These are phyloP conservation scores for Trissolcus brochymenae DNA, from an alignment of 2,888 invertebrate genomes.

Conservation along the genomic window DNA sequence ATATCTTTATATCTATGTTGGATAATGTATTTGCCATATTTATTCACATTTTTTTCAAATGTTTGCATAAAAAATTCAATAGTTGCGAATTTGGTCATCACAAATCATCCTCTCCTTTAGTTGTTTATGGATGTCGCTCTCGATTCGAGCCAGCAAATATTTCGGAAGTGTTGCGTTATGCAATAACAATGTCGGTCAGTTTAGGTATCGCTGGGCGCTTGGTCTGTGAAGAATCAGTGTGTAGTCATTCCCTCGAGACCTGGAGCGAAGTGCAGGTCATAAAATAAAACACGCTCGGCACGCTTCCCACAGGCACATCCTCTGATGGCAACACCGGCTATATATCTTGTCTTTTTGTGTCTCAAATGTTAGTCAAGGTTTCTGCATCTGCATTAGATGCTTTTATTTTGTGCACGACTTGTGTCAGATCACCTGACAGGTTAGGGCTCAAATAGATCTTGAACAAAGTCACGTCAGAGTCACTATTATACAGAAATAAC, in stretches of 20 bases:
- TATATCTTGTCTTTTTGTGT: conserved; percentile 11
- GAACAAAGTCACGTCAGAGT: no score
- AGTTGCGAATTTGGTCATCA: conserved; percentile 4
- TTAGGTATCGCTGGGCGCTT: conserved; percentile 51
- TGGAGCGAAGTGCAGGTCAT: conserved; percentile 69
- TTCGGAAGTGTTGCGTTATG: conserved; percentile 68
- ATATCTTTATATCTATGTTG: no score
- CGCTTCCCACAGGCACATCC: conserved; percentile 61
- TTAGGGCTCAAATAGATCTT: no score
- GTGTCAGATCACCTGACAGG: no score
- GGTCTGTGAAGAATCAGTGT: conserved; percentile 47
- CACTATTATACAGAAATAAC: no score
- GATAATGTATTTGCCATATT: no score
- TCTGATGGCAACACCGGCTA: conserved; percentile 35
- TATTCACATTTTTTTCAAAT: no score
- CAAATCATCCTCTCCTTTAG: not conserved
- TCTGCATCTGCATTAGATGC: conserved; percentile 6
- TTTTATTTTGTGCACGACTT: not conserved
- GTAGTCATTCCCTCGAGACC: conserved; percentile 62
- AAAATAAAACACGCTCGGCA: conserved; percentile 67
- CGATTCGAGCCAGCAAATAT: conserved; percentile 66
- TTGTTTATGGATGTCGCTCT: conserved; percentile 23
- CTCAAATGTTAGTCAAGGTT: conserved; percentile 45
- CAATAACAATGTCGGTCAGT: conserved; percentile 71
- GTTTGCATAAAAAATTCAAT: no score